Base-by-base conservation (phyloP, 2,888 invertebrate genomes). In the Branchellion lobata region DNA sequence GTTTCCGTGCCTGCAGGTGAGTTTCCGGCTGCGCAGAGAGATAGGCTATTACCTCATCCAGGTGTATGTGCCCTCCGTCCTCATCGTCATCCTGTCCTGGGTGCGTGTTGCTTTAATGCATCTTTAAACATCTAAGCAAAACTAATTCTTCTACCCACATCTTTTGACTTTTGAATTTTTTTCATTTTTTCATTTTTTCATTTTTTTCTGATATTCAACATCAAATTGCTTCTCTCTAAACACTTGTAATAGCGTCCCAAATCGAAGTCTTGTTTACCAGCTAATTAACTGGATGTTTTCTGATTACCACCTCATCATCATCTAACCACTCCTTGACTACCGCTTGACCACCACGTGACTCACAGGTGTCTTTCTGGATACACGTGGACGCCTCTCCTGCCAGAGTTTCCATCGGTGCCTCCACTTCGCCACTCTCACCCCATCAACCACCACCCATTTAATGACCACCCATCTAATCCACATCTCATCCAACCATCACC, bases 61-160 rank as follows among this genome's bases (percentile, higher is more conserved):
- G 33, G 77, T 77, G 21, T 77, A 77, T 40, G 53, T 77, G n/a
- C 77, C 77, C 11, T 57, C 57, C 65, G 36, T 77, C 33, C 65
- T 77, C 65, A 65, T 77, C 33, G 77, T 77, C 65, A 77, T 77
- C 40, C 40, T 77, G 21, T 77, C 77, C 8, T 77, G 77, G 77
- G 77, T 57, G 8, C 14, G 61, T n/a, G 14, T 40, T 40, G 40
- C 40, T 40, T 40, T 5, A 40, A 8, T 40, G 14, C 14, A 8
- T 40, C 40, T 40, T n/a, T n/a, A n/a, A n/a, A n/a, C n/a, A n/a
- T n/a, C n/a, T n/a, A n/a, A n/a, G n/a, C n/a, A n/a, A n/a, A n/a
- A n/a, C n/a, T n/a, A n/a, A n/a, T n/a, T n/a, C n/a, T n/a, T n/a
- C n/a, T n/a, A n/a, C n/a, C n/a, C n/a, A n/a, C n/a, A n/a, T n/a